phyloP scores from a whole-genome alignment of 1,140 invertebrate species.

The Trichoplusia ni region DNA sequence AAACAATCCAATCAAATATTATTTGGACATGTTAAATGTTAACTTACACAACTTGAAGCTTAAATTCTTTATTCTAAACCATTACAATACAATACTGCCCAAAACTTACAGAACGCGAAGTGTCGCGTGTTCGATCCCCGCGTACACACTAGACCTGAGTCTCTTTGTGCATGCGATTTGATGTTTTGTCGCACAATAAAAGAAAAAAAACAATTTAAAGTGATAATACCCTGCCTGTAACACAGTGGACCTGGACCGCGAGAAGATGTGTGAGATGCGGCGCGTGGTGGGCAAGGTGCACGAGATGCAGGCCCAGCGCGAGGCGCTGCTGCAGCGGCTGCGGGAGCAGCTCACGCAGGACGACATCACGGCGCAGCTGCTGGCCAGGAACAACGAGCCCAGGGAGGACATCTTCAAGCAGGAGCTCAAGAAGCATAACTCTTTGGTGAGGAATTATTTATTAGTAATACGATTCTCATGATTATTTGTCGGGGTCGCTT shows the following conservation, averaged over 20 bases:
- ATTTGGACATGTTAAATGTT: too few species aligned
- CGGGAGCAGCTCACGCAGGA: conserved; percentile 92
- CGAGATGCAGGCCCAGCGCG: conserved; percentile 95
- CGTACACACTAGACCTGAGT: too few species aligned
- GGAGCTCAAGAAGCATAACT: conserved; percentile 94
- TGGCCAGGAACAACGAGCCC: conserved; percentile 87
- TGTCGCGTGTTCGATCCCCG: too few species aligned
- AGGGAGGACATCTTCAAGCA: conserved; percentile 90
- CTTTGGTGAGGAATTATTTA: conserved; percentile 74
- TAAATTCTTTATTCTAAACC: too few species aligned
- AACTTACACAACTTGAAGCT: too few species aligned
- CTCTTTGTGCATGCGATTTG: too few species aligned
- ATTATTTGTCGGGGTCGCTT: too few species aligned
- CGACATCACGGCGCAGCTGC: conserved; percentile 93
- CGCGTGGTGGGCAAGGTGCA: conserved; percentile 90
- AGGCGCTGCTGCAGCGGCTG: conserved; percentile 89
- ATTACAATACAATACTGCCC: too few species aligned
- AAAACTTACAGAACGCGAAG: too few species aligned
- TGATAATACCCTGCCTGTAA: background rate
- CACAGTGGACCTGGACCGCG: conserved; percentile 68
- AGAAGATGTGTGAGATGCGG: conserved; percentile 71
- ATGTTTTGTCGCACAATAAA: too few species aligned
- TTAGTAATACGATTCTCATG: background rate
- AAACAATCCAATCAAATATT: too few species aligned
- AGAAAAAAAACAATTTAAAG: too few species aligned